Evolutionary conservation across 2,797 vertebrate genomes (phyloP).

Genomic region (Botia kubotai): DNA sequence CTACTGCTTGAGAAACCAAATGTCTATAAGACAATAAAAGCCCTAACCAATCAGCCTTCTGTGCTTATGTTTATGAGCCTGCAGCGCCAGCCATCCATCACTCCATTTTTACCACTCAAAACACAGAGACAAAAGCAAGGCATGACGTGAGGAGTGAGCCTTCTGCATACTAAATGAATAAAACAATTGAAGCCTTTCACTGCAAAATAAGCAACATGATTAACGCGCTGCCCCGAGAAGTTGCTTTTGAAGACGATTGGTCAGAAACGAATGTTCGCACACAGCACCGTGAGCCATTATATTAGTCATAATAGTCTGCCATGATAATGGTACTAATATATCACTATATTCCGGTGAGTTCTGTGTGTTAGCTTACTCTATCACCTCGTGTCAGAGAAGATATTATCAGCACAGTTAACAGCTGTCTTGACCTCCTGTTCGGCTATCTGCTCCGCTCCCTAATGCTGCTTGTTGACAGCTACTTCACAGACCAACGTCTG

Average conservation of each 20-base stretch:
- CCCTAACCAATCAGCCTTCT: slow-evolving; percentile 78
- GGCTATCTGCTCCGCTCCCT: slow-evolving; percentile 76
- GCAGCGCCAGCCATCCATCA: slow-evolving; percentile 77
- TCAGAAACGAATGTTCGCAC: slow-evolving; percentile 64
- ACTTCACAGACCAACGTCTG: slow-evolving; percentile 78
- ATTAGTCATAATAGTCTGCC: slow-evolving; percentile 23
- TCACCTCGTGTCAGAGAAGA: slow-evolving; percentile 39
- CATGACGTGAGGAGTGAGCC: slow-evolving; percentile 69
- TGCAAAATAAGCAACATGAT: slow-evolving; percentile 62
- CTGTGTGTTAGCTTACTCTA: slow-evolving; percentile 10
- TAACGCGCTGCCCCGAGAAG: slow-evolving; percentile 68
- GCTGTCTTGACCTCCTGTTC: slow-evolving; percentile 73
- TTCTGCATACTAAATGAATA: slow-evolving; percentile 59
- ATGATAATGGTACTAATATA: slow-evolving; percentile 39
- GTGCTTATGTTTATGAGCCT: slow-evolving; percentile 78
- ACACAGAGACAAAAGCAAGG: slow-evolving; percentile 71
- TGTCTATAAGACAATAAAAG: slow-evolving; percentile 64
- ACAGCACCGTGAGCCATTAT: slow-evolving; percentile 6
- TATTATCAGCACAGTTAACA: slow-evolving; percentile 59
- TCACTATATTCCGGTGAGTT: slow-evolving; percentile 28
- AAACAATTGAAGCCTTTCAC: slow-evolving; percentile 55
- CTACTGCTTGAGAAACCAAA: slow-evolving; percentile 77
- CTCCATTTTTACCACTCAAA: slow-evolving; percentile 52
- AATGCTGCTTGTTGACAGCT: slow-evolving; percentile 82
- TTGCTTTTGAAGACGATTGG: slow-evolving; percentile 60